Base-by-base conservation (phyloP, 2,888 invertebrate genomes). In the Leistus spinibarbis region DNA sequence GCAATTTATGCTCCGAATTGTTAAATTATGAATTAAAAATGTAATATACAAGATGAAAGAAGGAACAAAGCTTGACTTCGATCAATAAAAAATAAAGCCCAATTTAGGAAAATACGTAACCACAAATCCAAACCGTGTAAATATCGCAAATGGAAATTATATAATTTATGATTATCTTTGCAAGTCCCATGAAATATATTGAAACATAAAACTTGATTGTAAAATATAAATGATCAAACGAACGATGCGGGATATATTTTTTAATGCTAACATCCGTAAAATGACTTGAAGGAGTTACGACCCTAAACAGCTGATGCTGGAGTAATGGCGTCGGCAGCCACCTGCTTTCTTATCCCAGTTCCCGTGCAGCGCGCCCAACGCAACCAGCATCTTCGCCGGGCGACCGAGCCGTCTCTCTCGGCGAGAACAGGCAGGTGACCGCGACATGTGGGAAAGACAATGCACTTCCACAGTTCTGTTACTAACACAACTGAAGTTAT, bases 381-480 rank as follows among this genome's bases (percentile, higher is more conserved):
- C 40, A 40, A 22, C 60, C 60, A 60, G 60, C 60, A 60, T 60
- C 60, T 60, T 60, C 60, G 17, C 40, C 40, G 40, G 40, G 7
- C 40, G 40, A 5, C 5, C 40, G 40, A 20, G 22, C 60, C 19
- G 56, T 56, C 60, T 60, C 60, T 60, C 4, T 20, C 20, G 60
- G 60, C 22, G 20, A 60, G 60, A 20, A 60, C 22, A 17, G 60
- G 60, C 60, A 60, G 60, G 60, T 60, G 60, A 19, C 19, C 60
- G 22, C 60, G 60, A 60, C 60, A 60, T 60, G 60, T 60, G 60
- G 60, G 60, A 60, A 60, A 20, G 60, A 60, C 22, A 60, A 20
- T 20, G 60, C 22, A 19, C 20, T 19, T 60, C 19, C 60, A 19
- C 60, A 60, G 20, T 16, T 17, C 10, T 16, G 19, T 10, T 60